Base-by-base conservation (phyloP, 2,797 vertebrate genomes). In the Cryptoblepharus egeriae region DNA sequence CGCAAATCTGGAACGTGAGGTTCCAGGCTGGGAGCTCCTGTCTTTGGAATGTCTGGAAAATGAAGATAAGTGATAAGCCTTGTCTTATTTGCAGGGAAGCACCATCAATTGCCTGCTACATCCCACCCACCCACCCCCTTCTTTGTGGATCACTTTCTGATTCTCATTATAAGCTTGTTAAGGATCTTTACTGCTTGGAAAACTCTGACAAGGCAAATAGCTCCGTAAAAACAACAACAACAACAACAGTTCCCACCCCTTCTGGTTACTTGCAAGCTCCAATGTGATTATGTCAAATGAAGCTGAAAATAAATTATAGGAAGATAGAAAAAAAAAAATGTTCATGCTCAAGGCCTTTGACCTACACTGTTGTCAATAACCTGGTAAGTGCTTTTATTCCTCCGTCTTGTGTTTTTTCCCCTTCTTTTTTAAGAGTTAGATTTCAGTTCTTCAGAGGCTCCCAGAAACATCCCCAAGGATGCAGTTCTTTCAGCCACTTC, bases 381-480 rank as follows among this genome's bases (percentile, higher is more conserved):
- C 87, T 80, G 55, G n/a, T 12, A 88, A 80, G 84, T 82, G 82
- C 83, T 88, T 88, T 91, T 88, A 89, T 91, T 84, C 87, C 88
- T 76, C 77, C 0, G 76, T 85, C 80, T 24, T 58, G 20, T 58
- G 57, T 24, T 22, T 58, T 58, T 85, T 80, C 78, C 42, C 52
- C 55, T 87, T 79, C 5, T 86, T 85, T 88, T 73, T 79, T 1
- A 87, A 80, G 85, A 86, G 85, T 90, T 88, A 87, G 82, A 74
- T 85, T 88, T 67, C 85, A 68, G 90, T 77, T 87, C 74, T 81
- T 91, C 84, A 85, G 93, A 96, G 93, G 87, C 90, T 94, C 16
- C 39, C 91, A 92, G 26, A 89, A 88, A n/a, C 87, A 80, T 75
- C 73, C 0, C 35, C 78, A 84, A 84, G 84, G 73, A 70, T 78